Percentiles rank a stretch among this genome's conserved stretches.
Conservation (phyloP, 2,888 invertebrate genomes). For the Diarsia rubi region DNA sequence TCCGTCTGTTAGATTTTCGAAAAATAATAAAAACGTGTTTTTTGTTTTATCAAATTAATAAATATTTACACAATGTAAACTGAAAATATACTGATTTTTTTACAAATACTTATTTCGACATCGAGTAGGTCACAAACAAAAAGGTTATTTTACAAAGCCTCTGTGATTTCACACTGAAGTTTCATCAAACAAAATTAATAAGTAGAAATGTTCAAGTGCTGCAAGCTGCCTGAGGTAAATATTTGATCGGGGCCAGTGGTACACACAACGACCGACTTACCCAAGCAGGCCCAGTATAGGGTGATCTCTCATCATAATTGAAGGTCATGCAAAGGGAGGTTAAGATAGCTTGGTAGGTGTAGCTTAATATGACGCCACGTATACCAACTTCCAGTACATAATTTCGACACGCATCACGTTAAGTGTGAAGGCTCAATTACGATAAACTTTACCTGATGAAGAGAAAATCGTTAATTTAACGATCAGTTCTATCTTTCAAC, state of each 20-base stretch:
- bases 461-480: neutral
- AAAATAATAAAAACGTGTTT: too few relatives aligned
- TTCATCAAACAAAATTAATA: constrained; percentile 32
- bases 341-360: neutral
- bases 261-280: neutral
- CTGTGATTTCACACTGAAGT: constrained; percentile 11
- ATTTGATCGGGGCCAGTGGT: constrained; percentile 29
- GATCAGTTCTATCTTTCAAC: constrained; percentile 5
- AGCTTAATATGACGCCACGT: neutral
- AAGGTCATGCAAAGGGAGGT: neutral
- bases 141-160: constrained; percentile 12
- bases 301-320: neutral
- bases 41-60: too few relatives aligned
- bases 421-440: constrained; percentile 24
- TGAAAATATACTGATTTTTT: neutral
- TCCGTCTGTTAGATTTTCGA: too few relatives aligned
- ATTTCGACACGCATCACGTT: constrained; percentile 21
- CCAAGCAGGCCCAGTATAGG: neutral
- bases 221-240: constrained; percentile 30
- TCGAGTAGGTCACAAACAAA: neutral
- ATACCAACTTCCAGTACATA: neutral
- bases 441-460: neutral
- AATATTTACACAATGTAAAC: too few relatives aligned
- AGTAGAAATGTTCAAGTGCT: constrained; percentile 4
- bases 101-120: neutral